Conservation (phyloP, 2,888 invertebrate species). For the Tipula helvola region DNA sequence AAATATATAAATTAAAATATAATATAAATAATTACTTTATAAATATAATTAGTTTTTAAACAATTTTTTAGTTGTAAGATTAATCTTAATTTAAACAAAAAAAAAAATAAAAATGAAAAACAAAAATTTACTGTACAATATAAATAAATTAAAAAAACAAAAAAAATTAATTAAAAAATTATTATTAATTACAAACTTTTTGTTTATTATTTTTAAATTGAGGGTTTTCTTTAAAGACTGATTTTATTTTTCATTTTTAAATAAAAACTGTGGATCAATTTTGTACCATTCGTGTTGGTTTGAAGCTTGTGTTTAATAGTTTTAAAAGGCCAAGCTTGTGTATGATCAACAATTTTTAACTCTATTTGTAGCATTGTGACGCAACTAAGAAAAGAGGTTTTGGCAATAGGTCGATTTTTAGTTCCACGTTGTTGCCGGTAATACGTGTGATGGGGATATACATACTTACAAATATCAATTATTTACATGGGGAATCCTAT, state of each 20-base stretch:
- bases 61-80: not conserved
- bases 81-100: not conserved
- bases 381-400: no score
- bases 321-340: no score
- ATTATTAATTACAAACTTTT: not conserved
- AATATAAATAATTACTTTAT: not conserved
- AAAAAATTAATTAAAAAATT: not conserved
- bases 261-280: not conserved
- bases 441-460: no score
- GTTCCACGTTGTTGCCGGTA: no score
- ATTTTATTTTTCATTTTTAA: not conserved
- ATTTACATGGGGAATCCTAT: no score
- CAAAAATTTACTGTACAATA: not conserved
- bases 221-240: not conserved
- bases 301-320: no score
- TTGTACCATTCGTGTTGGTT: no score
- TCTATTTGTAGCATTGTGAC: no score
- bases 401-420: no score
- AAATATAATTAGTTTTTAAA: conserved; percentile 4
- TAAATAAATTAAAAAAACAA: not conserved
- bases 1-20: not conserved
- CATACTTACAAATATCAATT: no score
- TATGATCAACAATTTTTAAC: no score
- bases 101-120: not conserved
- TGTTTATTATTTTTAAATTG: not conserved